Evolutionary conservation across 2,888 invertebrate species (phyloP), one percentile per base, ranked within the genome.

Genomic region (Cosmopolites sordidus): DNA sequence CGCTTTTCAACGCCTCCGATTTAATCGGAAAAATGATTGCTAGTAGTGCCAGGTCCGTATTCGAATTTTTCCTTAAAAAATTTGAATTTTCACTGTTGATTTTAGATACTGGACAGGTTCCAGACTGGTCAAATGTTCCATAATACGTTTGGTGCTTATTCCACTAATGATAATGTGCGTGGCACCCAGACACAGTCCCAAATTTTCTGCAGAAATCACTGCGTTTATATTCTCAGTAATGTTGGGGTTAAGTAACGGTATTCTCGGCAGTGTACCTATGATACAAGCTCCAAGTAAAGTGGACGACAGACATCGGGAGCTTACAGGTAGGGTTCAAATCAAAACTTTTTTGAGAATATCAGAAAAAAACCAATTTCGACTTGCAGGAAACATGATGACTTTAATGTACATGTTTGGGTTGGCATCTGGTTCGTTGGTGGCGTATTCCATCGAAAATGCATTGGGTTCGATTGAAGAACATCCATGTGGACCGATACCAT

Each of bases 231-330:
- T 87, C 52, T 84, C 86, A 6, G 69, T 85, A 65, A 65, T 84
- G 1, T 75, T 94, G 55, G 94, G 94, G 1, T 78, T 92, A 15
- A 86, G 87, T 42, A 94, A 94, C 66, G 94, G 94, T 0, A 78
- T 93, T 40, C 84, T 94, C 49, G 94, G 94, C 2, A 92, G 92
- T 54, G 83, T 94, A 22, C 94, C 94, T 1, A 94, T 94, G 91
- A 92, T 94, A 66, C 80, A 90, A 67, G 94, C 93, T 1, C 91
- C 94, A 1, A 84, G 86, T 41, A 85, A 89, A 67, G 92, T 94
- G 3, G 84, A 89, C 11, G 87, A 90, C 54, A 87, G 91, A 47
- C 84, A 90, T 62, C 81, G 91, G 38, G 94, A 94, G 76, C 82
- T 94, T 5, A 89, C 92, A 54, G 93, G 93, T 84, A 74, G 8